phyloP scores from a whole-genome alignment of 2,888 invertebrate genomes.

The Nomada hirtipes region DNA sequence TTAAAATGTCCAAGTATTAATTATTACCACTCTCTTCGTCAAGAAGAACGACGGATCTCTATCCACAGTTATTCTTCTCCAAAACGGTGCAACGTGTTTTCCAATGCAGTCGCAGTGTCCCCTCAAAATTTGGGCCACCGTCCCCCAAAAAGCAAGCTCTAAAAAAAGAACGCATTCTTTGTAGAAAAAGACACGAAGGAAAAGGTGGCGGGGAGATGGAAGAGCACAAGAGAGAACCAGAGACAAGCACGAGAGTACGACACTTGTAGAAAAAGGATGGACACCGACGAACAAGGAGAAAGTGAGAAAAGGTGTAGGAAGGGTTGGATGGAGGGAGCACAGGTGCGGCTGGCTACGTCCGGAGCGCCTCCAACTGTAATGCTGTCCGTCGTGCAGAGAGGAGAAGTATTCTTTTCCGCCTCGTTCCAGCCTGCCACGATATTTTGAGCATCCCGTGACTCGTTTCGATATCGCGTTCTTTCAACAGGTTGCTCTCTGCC shows the following conservation, averaged over 20 bases:
- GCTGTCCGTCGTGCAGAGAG: constrained; percentile 60
- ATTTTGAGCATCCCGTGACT: constrained; percentile 37
- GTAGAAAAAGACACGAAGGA: neutral
- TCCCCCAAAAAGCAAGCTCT: neutral
- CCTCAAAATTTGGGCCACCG: neutral
- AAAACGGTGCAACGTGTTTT: too few relatives aligned
- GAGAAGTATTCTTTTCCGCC: constrained; percentile 39
- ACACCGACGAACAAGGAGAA: constrained; percentile 37
- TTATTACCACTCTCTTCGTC: too few relatives aligned
- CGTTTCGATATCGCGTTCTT: constrained; percentile 18
- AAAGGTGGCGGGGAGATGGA: neutral
- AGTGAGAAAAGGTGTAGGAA: constrained; percentile 51
- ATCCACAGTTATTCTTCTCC: too few relatives aligned
- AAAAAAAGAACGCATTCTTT: constrained; percentile 16
- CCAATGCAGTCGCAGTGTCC: too few relatives aligned
- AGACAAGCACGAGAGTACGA: neutral
- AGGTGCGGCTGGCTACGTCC: constrained; percentile 77
- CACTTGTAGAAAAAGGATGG: constrained; percentile 22
- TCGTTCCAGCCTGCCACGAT: constrained; percentile 27
- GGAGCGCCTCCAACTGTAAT: constrained; percentile 72
- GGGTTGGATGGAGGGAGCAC: constrained; percentile 64
- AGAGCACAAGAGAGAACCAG: neutral
- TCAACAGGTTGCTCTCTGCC: constrained; percentile 45
- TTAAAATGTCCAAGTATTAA: too few relatives aligned
- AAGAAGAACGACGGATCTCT: too few relatives aligned